Evolutionary conservation across 2,797 vertebrate species (phyloP).

Genomic region (Neomorphus geoffroyi): DNA sequence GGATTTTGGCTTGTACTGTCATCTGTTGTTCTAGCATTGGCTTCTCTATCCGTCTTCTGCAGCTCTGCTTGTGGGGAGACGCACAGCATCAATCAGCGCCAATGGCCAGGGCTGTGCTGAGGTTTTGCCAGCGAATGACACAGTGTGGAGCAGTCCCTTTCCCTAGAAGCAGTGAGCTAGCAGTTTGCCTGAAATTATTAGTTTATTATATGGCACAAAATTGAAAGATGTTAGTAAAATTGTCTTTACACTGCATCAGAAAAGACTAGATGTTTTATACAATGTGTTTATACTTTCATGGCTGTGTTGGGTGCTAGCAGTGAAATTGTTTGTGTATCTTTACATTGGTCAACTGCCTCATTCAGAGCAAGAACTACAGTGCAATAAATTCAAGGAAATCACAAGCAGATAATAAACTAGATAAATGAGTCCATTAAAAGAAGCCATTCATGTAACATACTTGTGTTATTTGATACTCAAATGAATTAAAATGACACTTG

Average conservation of each 20-base stretch:
- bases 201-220: background rate
- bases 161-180: rapidly evolving
- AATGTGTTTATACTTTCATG: background rate
- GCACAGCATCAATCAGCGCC: rapidly evolving
- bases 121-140: background rate
- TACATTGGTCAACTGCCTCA: background rate
- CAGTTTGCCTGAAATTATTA: background rate
- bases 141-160: background rate
- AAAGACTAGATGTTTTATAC: background rate
- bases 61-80: background rate
- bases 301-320: background rate
- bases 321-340: background rate
- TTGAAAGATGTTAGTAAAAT: background rate
- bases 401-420: background rate
- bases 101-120: background rate
- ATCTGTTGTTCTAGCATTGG: background rate
- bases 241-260: rapidly evolving
- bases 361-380: background rate
- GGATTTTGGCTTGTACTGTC: background rate
- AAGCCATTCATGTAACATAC: background rate
- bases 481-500: background rate
- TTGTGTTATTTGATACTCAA: background rate
- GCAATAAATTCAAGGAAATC: background rate
- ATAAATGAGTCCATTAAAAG: background rate
- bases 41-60: background rate